These are phyloP conservation scores for Steinernema khuongi DNA, from an alignment of 1,140 invertebrate genomes.

Conservation along the genomic window DNA sequence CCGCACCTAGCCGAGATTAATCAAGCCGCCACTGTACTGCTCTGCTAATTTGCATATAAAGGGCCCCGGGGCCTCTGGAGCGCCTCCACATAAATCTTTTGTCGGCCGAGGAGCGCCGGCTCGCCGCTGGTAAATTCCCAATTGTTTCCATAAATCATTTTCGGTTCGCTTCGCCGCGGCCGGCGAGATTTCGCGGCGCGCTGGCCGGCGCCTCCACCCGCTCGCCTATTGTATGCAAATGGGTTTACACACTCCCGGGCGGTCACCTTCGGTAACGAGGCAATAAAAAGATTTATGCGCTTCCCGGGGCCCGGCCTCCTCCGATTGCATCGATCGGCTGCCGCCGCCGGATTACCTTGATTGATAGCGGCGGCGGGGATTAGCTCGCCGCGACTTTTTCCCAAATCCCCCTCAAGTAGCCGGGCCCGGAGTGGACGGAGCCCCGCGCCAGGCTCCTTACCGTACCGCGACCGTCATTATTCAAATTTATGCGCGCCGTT, in stretches of 20 bases:
- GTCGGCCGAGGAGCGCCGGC: conserved; percentile 8
- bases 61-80: neutral
- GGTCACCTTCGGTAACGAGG: conserved; percentile 11
- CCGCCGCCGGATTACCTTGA: conserved; percentile 9
- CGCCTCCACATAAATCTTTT: conserved; percentile 13
- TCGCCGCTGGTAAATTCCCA: conserved; percentile 15
- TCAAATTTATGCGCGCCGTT: conserved; percentile 8
- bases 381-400: conserved; percentile 16
- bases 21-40: neutral
- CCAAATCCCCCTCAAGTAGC: neutral
- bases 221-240: conserved; percentile 9
- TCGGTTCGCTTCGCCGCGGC: neutral
- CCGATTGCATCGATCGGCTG: conserved; percentile 14
- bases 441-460: neutral
- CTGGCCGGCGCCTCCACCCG: neutral
- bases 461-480: neutral
- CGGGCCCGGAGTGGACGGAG: neutral
- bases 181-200: conserved; percentile 9
- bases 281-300: conserved; percentile 15
- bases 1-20: neutral
- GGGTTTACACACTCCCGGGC: neutral
- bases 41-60: conserved; percentile 1
- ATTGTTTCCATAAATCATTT: conserved; percentile 17
- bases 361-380: neutral
- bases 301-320: neutral